Evolutionary conservation across 1,140 invertebrate genomes (phyloP), one percentile per base, ranked within the genome.

Genomic region (Propsilocerus akamusi): DNA sequence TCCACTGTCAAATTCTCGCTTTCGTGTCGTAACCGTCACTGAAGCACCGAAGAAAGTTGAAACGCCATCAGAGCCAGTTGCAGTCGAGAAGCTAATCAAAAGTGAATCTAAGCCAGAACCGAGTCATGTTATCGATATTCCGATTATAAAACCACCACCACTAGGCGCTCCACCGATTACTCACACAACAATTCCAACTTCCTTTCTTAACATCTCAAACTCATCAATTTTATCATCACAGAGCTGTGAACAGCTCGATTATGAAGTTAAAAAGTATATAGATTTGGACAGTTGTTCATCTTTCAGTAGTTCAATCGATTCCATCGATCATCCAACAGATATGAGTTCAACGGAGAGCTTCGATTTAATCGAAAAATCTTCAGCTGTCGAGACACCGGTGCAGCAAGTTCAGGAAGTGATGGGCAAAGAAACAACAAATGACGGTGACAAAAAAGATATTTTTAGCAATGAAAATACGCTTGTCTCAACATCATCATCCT

Each of bases 251-350:
- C 69, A 68, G 53, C 66, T 68, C 0, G 69, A 71, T 58, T 50
- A 69, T 50, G 69, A 71, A 58, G 68, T 70, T 0, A 70, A 68
- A 30, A 62, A 67, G 51, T 53, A 69, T 5, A 70, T 70, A 66
- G 49, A 47, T 10, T 41, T 41, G 22, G 49, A 51, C 24, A 51
- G 49, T 46, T 51, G 49, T 30, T 51, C 49, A 11, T 51, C 49
- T 12, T 26, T 51, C 8, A 41, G 34, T 41, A 51, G 49, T 23
- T 37, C 30, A 5, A 46, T 47, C 4, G 49, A 51, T n/a, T 51
- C 49, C 28, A 46, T 51, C 4, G 49, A 51, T 51, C 49, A 41
- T 4, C 37, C 26, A 12, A 23, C 24, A 17, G 49, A 51, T 25
- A 56, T 71, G 24, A 69, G 68, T 50, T 71, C 69, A 0, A 62